Conservation (phyloP, 2,113 vertebrate genomes). For the Xenus cinereus region DNA sequence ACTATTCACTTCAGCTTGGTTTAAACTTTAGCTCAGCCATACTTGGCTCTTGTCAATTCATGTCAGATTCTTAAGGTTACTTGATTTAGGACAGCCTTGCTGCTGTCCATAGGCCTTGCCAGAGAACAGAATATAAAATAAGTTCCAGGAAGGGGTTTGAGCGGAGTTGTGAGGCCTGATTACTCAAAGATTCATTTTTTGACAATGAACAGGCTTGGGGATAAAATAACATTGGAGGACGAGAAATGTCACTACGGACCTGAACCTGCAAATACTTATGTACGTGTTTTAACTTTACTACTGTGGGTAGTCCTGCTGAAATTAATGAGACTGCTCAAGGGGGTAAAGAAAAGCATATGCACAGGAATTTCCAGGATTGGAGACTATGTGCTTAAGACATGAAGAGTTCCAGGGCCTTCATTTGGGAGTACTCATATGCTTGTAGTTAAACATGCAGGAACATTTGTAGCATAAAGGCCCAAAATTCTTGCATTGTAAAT, state of each 20-base stretch:
- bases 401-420: constrained; percentile 60
- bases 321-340: constrained; percentile 59
- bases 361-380: constrained; percentile 41
- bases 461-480: constrained; percentile 30
- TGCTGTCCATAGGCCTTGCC: constrained; percentile 59
- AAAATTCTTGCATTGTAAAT: constrained; percentile 46
- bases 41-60: constrained; percentile 63
- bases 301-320: constrained; percentile 56
- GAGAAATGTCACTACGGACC: constrained; percentile 18
- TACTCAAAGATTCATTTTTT: constrained; percentile 60
- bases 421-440: constrained; percentile 52
- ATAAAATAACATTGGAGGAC: constrained; percentile 24
- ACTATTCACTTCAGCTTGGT: neutral
- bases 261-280: constrained; percentile 63
- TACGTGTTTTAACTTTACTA: constrained; percentile 61
- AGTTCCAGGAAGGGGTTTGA: constrained; percentile 48
- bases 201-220: constrained; percentile 59
- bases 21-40: constrained; percentile 32
- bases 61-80: constrained; percentile 31
- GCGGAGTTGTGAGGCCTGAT: constrained; percentile 40
- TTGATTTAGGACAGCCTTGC: constrained; percentile 64
- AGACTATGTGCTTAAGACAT: neutral
- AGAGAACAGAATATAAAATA: constrained; percentile 57
- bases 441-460: constrained; percentile 52
- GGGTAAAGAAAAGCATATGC: constrained; percentile 55